Conservation (phyloP, 2,797 vertebrate species). For the Gymnoscopelus braueri region DNA sequence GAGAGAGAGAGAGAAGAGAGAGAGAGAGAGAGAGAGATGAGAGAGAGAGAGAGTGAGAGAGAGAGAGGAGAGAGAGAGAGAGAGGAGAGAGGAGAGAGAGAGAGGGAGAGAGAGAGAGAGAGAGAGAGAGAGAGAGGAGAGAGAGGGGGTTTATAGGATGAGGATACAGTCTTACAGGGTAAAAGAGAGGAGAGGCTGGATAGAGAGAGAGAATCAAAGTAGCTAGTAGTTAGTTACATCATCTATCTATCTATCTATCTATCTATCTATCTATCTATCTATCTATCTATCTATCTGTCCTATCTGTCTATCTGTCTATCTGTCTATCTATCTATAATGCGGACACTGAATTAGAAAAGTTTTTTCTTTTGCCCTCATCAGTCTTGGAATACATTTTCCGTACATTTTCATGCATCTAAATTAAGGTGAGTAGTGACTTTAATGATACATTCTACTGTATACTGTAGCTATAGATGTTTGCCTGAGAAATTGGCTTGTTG, state of each 20-base stretch:
- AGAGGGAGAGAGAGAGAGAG: neutral
- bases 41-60: neutral
- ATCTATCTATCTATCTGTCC: neutral
- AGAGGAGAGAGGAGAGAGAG: neutral
- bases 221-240: neutral
- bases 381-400: too few species aligned
- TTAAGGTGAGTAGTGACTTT: too few species aligned
- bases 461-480: too few species aligned
- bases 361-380: too few species aligned
- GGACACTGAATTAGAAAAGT: too few species aligned
- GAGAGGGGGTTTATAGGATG: neutral
- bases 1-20: slow-evolving; percentile 1
- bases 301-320: neutral
- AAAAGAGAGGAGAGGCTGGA: too few species aligned
- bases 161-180: too few species aligned
- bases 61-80: slow-evolving; percentile 1
- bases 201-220: neutral
- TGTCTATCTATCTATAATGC: neutral
- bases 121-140: slow-evolving; percentile 9
- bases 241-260: slow-evolving; percentile 3
- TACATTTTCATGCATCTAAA: too few species aligned
- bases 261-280: slow-evolving; percentile 3
- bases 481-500: too few species aligned
- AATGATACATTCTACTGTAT: too few species aligned
- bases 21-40: slow-evolving; percentile 3